Conservation (phyloP, 2,888 invertebrate genomes). For the Herminia tarsipennalis region DNA sequence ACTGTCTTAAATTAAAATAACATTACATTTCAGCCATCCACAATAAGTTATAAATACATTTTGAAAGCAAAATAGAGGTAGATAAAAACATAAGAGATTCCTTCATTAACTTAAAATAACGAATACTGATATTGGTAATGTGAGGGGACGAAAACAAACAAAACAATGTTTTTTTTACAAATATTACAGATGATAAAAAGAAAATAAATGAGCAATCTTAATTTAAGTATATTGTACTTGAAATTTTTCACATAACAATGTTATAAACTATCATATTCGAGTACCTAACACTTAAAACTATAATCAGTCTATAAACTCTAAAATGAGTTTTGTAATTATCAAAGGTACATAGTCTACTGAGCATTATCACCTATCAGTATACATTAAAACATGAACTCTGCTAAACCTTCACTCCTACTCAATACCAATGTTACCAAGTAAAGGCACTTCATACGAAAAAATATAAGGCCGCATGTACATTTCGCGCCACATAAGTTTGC, state of each 20-base stretch:
- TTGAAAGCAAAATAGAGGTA: conserved; percentile 81
- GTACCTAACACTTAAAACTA: conserved; percentile 78
- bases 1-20: conserved; percentile 51
- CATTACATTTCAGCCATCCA: conserved; percentile 63
- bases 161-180: conserved; percentile 29
- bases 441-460: conserved; percentile 37
- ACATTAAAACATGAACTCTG: conserved; percentile 29
- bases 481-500: too few species aligned
- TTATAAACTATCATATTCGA: conserved; percentile 64
- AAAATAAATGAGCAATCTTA: conserved; percentile 34
- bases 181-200: conserved; percentile 19
- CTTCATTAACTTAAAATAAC: conserved; percentile 68
- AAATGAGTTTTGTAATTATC: conserved; percentile 67
- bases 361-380: conserved; percentile 60
- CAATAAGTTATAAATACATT: conserved; percentile 74
- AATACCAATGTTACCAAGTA: conserved; percentile 27
- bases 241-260: conserved; percentile 49
- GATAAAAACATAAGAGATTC: conserved; percentile 81
- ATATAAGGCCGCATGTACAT: conserved; percentile 5
- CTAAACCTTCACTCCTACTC: conserved; percentile 16
- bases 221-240: conserved; percentile 42
- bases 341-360: conserved; percentile 64
- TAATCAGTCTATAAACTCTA: conserved; percentile 81
- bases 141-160: conserved; percentile 41
- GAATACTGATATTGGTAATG: conserved; percentile 82